A percentile compares a stretch with the other conserved stretches of the same genome.
These are phyloP conservation scores for Siderastrea radians DNA, from an alignment of 92 coral and sea anemone genomes.

Conservation along the genomic window DNA sequence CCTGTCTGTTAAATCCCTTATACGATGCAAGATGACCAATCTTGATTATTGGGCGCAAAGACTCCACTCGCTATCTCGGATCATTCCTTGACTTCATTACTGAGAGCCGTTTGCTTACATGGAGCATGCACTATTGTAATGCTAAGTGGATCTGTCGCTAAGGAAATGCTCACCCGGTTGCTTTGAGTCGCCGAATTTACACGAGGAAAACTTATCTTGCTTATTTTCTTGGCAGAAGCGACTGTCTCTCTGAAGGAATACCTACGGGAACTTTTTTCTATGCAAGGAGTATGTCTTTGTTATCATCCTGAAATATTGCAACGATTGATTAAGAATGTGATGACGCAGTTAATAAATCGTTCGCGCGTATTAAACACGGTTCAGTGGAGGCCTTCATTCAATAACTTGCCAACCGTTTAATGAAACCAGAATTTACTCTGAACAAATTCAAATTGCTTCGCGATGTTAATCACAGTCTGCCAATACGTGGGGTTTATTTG, in stretches of 20 bases:
- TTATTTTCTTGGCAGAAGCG: not conserved
- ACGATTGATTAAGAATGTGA: conserved; percentile 9
- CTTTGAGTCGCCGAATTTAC: conserved; percentile 14
- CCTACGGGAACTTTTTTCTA: not conserved
- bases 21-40: not conserved
- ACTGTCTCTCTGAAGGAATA: not conserved
- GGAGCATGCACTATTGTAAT: conserved; percentile 25
- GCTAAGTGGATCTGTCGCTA: conserved; percentile 27
- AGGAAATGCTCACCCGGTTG: conserved; percentile 5
- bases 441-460: conserved; percentile 26
- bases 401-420: conserved; percentile 23
- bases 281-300: not conserved
- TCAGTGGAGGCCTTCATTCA: not conserved
- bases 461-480: conserved; percentile 10
- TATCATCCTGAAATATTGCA: conserved; percentile 16
- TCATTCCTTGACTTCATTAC: not conserved
- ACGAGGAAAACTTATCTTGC: not conserved
- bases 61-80: conserved; percentile 3
- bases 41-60: conserved; percentile 9
- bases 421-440: conserved; percentile 14
- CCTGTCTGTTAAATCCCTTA: not conserved
- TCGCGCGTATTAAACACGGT: conserved; percentile 7
- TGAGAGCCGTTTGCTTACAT: conserved; percentile 2
- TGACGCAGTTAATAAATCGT: conserved; percentile 12
- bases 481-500: conserved; percentile 51